Conservation (phyloP, 2,797 vertebrate species). For the Epinephelus malabaricus region DNA sequence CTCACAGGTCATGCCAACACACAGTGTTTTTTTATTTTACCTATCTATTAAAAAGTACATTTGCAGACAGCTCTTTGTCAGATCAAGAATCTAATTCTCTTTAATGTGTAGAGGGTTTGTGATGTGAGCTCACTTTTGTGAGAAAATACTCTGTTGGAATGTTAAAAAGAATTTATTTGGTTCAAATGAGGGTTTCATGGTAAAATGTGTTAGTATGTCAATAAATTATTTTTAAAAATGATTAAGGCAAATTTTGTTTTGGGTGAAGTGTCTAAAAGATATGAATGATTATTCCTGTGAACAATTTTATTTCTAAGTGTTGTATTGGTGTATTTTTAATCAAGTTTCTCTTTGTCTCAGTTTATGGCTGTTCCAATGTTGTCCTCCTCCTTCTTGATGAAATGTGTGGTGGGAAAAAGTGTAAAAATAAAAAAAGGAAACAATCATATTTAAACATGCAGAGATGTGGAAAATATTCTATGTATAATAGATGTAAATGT, state of each 20-base stretch:
- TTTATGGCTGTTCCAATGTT: constrained; percentile 72
- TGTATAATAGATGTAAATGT: constrained; percentile 84
- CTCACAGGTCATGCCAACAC: constrained; percentile 13
- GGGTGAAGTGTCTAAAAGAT: constrained; percentile 56
- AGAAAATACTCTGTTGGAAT: constrained; percentile 40
- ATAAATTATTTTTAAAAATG: constrained; percentile 43
- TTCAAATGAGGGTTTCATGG: constrained; percentile 26
- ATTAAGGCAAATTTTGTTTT: constrained; percentile 40
- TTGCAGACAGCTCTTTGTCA: constrained; percentile 12
- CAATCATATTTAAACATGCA: constrained; percentile 58
- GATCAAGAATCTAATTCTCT: constrained; percentile 7
- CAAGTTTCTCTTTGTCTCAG: constrained; percentile 71
- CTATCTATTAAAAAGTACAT: constrained; percentile 8
- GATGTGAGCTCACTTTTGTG: constrained; percentile 3
- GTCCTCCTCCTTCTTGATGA: constrained; percentile 69
- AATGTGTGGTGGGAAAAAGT: constrained; percentile 67
- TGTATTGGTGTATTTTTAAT: constrained; percentile 75
- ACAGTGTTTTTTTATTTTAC: neutral
- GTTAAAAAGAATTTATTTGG: constrained; percentile 25
- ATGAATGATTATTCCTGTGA: constrained; percentile 68
- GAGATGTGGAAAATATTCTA: constrained; percentile 68
- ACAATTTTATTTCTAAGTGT: constrained; percentile 71
- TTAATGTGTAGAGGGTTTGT: constrained; percentile 4
- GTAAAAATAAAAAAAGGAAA: constrained; percentile 44
- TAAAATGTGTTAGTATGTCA: constrained; percentile 42